These are phyloP conservation scores for Marmota monax DNA, from an alignment of 2,113 vertebrate genomes.

Conservation along the genomic window DNA sequence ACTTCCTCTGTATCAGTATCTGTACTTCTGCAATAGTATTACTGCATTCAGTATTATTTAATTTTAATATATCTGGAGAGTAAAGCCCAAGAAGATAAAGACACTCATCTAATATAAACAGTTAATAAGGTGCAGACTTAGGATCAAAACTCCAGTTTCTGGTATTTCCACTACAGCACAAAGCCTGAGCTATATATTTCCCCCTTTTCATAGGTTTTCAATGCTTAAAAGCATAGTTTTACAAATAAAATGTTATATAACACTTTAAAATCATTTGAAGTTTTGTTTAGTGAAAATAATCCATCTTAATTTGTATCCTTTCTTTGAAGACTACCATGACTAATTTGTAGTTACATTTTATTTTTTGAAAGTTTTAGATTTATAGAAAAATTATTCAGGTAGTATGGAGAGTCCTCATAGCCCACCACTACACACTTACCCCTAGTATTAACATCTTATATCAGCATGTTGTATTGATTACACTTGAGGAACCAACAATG, in stretches of 20 bases:
- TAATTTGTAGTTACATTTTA: neutral
- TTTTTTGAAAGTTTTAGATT: neutral
- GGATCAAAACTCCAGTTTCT: neutral
- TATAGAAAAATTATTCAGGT: neutral
- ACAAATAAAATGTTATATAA: neutral
- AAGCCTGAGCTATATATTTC: neutral
- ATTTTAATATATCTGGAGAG: neutral
- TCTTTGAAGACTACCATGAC: neutral
- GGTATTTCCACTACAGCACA: neutral
- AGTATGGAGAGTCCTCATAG: neutral
- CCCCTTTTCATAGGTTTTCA: neutral
- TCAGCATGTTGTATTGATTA: neutral
- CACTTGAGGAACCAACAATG: neutral
- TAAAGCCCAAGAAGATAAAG: neutral
- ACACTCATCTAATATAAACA: neutral
- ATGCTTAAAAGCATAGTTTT: neutral
- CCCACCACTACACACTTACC: too few relatives aligned
- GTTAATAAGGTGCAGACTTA: neutral
- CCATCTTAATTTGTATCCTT: neutral
- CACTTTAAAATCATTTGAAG: neutral
- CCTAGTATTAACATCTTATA: neutral
- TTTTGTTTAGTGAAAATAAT: neutral
- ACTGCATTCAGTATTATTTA: neutral
- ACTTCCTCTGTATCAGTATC: neutral
- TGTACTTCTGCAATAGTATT: neutral